phyloP scores from a whole-genome alignment of 2,888 invertebrate species.

The Acronicta leporina region DNA sequence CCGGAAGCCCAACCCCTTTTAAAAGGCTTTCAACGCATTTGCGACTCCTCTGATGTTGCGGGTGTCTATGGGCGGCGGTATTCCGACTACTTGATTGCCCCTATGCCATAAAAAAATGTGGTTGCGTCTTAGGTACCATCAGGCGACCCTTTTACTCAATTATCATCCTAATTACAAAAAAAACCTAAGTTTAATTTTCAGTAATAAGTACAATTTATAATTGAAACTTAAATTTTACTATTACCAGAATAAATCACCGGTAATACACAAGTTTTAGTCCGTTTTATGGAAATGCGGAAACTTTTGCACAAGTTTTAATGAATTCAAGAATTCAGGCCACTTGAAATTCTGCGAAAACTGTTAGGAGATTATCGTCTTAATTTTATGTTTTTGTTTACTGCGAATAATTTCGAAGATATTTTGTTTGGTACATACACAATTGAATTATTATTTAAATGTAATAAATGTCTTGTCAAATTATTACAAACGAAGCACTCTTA shows the following conservation, averaged over 20 bases:
- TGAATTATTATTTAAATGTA: too few relatives aligned
- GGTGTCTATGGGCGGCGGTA: too few relatives aligned
- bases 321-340: constrained; percentile 32
- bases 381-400: constrained; percentile 21
- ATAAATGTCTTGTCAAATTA: too few relatives aligned
- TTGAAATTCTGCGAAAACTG: constrained; percentile 36
- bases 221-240: neutral
- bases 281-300: constrained; percentile 42
- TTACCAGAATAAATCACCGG: constrained; percentile 14
- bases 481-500: too few relatives aligned
- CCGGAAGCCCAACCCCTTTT: too few relatives aligned
- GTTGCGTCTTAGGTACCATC: too few relatives aligned
- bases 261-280: constrained; percentile 13
- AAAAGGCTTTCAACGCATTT: too few relatives aligned
- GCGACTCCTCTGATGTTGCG: too few relatives aligned
- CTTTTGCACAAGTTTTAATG: constrained; percentile 38
- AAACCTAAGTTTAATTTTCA: neutral
- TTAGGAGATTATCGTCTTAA: constrained; percentile 20
- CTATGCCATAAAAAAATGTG: too few relatives aligned
- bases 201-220: neutral
- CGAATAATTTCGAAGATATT: constrained; percentile 12
- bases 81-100: too few relatives aligned
- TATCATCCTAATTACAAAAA: too few relatives aligned
- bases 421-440: neutral
- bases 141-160: too few relatives aligned